Evolutionary conservation across 2,888 invertebrate species (phyloP), one percentile per base, ranked within the genome.

Genomic region (Andrena hattorfiana): DNA sequence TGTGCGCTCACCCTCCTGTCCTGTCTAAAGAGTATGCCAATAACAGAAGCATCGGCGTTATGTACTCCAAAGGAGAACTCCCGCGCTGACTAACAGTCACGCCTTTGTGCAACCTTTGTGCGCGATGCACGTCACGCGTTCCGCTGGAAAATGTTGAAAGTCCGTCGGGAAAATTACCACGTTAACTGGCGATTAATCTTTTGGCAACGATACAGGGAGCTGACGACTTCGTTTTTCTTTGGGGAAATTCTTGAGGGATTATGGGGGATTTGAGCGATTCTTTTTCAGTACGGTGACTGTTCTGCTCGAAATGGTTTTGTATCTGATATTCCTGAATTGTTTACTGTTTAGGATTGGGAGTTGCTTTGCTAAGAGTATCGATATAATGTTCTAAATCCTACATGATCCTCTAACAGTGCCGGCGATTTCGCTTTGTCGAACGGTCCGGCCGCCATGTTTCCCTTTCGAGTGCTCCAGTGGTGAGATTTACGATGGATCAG

Each of bases 11-110:
- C 54, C 23, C 23, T n/a, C 54, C 0, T 54, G 13, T 42, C 63
- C 26, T 2, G 60, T 13, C 56, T n/a, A 54, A 73, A 66, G 69
- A 63, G 78, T 73, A 71, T 78, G 84, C 84, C 86, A 76, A 87
- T 86, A 86, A 73, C 84, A 81, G 81, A 70, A 64, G 56, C 73
- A 49, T 51, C 54, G n/a, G n/a, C 26, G 56, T 51, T 74, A 42
- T 5, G 42, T 42, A n/a, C 28, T 64, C 81, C 51, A 74, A 81
- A 80, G 81, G 74, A 10, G 60, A 74, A 62, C 54, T 51, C 49
- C 35, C 66, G 66, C 54, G 62, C 56, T 48, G 32, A 28, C 48
- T 73, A 74, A 81, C 70, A 81, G 81, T 68, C 49, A 68, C 54
- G 67, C 35, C 28, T 32, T 42, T 26, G 62, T 26, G 30, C 28